Evolutionary conservation across 2,888 invertebrate genomes (phyloP).

Genomic region (Biston stratarius): DNA sequence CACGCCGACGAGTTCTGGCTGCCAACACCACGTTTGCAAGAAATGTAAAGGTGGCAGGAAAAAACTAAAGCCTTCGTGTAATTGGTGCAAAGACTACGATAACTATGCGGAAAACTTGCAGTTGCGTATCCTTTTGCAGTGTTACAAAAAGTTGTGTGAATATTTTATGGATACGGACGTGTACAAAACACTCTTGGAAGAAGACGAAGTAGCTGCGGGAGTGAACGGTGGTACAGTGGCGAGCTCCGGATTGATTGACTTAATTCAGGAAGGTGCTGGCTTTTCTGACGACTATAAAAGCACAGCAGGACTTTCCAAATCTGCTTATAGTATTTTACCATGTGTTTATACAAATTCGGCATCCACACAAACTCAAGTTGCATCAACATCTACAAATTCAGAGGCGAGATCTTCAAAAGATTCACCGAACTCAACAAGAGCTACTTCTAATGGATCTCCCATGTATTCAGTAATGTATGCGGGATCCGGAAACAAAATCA

Average conservation of each 20-base stretch:
- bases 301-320: constrained; percentile 90
- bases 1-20: constrained; percentile 91
- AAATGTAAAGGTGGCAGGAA: constrained; percentile 94
- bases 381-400: constrained; percentile 67
- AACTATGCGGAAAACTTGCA: constrained; percentile 94
- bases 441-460: constrained; percentile 76
- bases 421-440: constrained; percentile 74
- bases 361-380: constrained; percentile 76
- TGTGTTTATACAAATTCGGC: constrained; percentile 90
- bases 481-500: constrained; percentile 93
- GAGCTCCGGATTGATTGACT: constrained; percentile 88
- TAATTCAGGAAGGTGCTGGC: constrained; percentile 93
- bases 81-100: constrained; percentile 94
- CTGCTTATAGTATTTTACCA: constrained; percentile 91
- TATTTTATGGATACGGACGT: constrained; percentile 92
- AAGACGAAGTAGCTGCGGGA: constrained; percentile 82
- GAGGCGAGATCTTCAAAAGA: constrained; percentile 70
- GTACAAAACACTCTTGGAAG: constrained; percentile 87
- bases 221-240: constrained; percentile 83
- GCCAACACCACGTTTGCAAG: constrained; percentile 96
- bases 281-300: constrained; percentile 92
- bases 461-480: constrained; percentile 93
- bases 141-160: constrained; percentile 95
- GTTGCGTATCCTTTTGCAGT: constrained; percentile 92
- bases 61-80: constrained; percentile 93